Percentiles rank a stretch among this genome's conserved stretches.
Conservation (phyloP, 2,797 vertebrate species). For the Paramormyrops hopkinsi region DNA sequence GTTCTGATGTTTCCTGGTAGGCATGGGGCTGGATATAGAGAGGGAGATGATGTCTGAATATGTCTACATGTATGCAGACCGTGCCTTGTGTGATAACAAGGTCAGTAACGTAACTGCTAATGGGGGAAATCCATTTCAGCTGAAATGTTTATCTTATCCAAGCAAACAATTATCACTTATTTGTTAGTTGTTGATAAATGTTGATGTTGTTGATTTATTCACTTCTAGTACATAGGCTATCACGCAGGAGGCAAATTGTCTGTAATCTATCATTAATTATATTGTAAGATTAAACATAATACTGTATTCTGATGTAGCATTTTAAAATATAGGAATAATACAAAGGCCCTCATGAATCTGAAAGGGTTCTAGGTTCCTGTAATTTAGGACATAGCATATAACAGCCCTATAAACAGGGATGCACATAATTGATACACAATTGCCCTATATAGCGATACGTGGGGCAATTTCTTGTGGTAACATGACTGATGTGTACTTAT, state of each 20-base stretch:
- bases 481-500: background rate
- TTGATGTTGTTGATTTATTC: background rate
- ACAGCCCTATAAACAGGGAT: background rate
- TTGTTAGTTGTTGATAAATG: background rate
- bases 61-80: background rate
- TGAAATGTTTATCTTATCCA: background rate
- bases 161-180: background rate
- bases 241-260: background rate
- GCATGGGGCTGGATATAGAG: slow-evolving; percentile 58
- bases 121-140: background rate
- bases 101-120: background rate
- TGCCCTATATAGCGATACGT: background rate
- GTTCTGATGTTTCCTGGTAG: slow-evolving; percentile 52
- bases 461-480: background rate
- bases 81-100: background rate
- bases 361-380: background rate
- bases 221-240: background rate
- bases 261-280: background rate
- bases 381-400: background rate
- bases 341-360: background rate
- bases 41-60: background rate
- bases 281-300: background rate
- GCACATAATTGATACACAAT: background rate
- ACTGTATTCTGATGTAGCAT: background rate
- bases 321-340: background rate